Evolutionary conservation across 2,797 vertebrate species (phyloP).

Genomic region (Melanotaenia maccullochi): DNA sequence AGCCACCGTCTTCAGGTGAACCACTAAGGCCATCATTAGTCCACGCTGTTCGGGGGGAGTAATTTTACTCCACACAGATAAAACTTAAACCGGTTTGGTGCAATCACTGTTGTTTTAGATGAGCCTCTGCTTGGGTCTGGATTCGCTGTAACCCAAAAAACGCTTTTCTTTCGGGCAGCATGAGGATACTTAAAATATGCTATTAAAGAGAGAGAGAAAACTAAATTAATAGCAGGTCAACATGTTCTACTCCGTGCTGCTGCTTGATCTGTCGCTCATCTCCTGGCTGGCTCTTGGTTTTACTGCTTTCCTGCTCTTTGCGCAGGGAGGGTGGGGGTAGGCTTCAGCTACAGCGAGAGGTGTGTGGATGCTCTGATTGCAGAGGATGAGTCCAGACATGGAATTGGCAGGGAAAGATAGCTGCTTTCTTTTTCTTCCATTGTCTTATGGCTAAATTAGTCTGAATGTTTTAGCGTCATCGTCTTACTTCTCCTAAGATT

Average conservation of each 20-base stretch:
- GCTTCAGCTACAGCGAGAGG: conserved; percentile 35
- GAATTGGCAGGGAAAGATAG: conserved; percentile 6
- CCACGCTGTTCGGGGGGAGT: conserved; percentile 48
- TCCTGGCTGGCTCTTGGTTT: conserved; percentile 46
- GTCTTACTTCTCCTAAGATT: neutral
- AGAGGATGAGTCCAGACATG: neutral
- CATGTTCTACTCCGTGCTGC: conserved; percentile 47
- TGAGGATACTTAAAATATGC: conserved; percentile 11
- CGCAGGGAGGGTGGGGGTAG: conserved; percentile 55
- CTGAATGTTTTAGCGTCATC: neutral
- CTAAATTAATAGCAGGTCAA: conserved; percentile 42
- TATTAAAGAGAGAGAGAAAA: conserved; percentile 20
- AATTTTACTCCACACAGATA: conserved; percentile 49
- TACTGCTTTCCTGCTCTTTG: conserved; percentile 30
- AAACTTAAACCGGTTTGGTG: conserved; percentile 56
- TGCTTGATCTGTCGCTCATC: conserved; percentile 54
- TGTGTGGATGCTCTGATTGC: conserved; percentile 47
- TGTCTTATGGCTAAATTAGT: neutral
- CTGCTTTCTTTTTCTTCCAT: neutral
- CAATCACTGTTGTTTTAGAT: conserved; percentile 31
- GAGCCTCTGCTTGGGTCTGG: conserved; percentile 54
- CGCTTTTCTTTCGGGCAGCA: conserved; percentile 47
- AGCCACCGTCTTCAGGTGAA: conserved; percentile 89
- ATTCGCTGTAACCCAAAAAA: conserved; percentile 22
- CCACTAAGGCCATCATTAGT: conserved; percentile 87